Conservation (phyloP, 2,888 invertebrate species). For the Drosophila anomelani region DNA sequence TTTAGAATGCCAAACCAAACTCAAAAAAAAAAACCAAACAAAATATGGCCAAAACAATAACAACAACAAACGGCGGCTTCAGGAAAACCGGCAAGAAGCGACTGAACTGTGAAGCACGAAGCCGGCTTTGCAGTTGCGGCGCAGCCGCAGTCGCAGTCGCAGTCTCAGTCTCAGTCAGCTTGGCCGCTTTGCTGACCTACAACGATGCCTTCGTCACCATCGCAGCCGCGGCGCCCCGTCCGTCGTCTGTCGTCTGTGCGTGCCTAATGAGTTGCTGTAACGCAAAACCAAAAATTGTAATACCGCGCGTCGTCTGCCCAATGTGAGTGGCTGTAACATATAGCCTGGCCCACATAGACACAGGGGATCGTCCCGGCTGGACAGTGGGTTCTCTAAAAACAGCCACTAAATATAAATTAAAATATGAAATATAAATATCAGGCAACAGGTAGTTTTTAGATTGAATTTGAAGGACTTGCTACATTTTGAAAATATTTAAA, state of each 20-base stretch:
- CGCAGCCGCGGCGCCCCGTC: conserved; percentile 23
- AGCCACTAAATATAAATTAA: background rate
- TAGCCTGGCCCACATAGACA: conserved; percentile 49
- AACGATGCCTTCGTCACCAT: conserved; percentile 48
- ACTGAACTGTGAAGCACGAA: conserved; percentile 57
- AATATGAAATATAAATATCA: background rate
- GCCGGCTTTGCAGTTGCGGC: conserved; percentile 18
- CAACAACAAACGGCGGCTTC: conserved; percentile 1
- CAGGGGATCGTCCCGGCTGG: conserved; percentile 11
- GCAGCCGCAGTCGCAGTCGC: conserved; percentile 29
- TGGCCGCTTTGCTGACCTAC: conserved; percentile 62
- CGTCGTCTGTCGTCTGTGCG: conserved; percentile 70
- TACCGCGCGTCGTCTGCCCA: conserved; percentile 40
- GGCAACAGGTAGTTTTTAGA: background rate
- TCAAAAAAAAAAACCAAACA: conserved; percentile 11
- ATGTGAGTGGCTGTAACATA: conserved; percentile 61
- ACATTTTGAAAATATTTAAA: background rate
- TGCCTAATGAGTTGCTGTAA: conserved; percentile 76
- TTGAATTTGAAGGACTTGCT: too few species aligned
- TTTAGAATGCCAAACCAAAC: conserved; percentile 8
- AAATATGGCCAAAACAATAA: conserved; percentile 12
- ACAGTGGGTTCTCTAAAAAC: background rate
- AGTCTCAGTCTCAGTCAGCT: conserved; percentile 19
- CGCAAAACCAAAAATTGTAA: conserved; percentile 62
- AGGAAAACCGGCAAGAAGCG: conserved; percentile 30